Percentiles rank a stretch among this genome's conserved stretches.
Evolutionary conservation across 2,888 invertebrate genomes (phyloP).

Genomic region (Muscina levida): DNA sequence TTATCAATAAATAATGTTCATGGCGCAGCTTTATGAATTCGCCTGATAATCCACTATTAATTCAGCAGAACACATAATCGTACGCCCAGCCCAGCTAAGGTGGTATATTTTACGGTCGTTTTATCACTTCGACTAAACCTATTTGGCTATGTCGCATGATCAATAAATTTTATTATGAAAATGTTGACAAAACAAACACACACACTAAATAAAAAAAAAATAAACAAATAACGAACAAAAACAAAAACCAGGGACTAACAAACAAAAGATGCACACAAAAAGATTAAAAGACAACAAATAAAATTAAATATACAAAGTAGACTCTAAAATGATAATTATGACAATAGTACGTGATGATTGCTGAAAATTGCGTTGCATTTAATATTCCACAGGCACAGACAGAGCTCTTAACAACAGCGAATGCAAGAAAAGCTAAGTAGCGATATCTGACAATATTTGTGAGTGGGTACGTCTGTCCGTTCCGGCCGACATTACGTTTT

Average conservation of each 20-base stretch:
- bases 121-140: background rate
- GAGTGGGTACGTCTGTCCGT: constrained; percentile 12
- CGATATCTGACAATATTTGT: constrained; percentile 55
- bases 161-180: constrained; percentile 65
- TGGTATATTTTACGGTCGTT: constrained; percentile 1
- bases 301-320: constrained; percentile 53
- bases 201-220: background rate
- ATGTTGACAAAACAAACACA: constrained; percentile 67
- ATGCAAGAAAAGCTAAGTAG: constrained; percentile 57
- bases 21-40: background rate
- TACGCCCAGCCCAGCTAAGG: background rate
- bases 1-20: background rate
- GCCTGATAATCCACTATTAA: background rate
- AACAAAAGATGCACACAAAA: constrained; percentile 58
- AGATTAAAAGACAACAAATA: constrained; percentile 52
- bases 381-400: constrained; percentile 54
- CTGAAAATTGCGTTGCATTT: constrained; percentile 70
- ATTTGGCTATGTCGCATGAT: constrained; percentile 17
- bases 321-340: constrained; percentile 77
- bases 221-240: constrained; percentile 9
- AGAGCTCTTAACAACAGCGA: constrained; percentile 55
- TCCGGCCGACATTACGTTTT: background rate
- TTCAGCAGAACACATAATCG: background rate
- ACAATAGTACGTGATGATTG: constrained; percentile 79
- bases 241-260: constrained; percentile 56